phyloP scores from a whole-genome alignment of 1,140 invertebrate species.

The Heliconius melpomene region DNA sequence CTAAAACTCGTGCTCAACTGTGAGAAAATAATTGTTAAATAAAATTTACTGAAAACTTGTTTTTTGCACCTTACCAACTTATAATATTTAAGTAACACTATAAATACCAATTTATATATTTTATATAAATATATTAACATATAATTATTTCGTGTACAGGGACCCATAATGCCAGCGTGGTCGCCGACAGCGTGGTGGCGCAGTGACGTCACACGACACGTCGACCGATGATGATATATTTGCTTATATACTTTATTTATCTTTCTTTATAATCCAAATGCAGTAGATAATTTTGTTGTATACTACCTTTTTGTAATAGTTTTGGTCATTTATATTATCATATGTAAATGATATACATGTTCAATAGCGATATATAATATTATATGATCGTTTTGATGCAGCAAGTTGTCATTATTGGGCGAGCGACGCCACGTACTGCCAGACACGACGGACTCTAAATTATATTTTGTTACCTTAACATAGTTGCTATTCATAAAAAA shows the following conservation, averaged over 20 bases:
- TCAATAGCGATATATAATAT: neutral
- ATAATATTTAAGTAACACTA: neutral
- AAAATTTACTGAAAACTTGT: neutral
- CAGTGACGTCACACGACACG: constrained; percentile 17
- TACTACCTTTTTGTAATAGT: neutral
- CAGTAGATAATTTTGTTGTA: neutral
- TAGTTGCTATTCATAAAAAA: constrained; percentile 25
- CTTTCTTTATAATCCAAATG: neutral
- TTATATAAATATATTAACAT: constrained; percentile 13
- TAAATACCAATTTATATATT: neutral
- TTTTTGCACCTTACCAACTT: neutral
- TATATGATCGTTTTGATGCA: neutral
- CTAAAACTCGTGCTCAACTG: neutral
- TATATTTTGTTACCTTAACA: constrained; percentile 37
- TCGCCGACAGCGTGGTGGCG: constrained; percentile 21
- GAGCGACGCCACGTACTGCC: neutral
- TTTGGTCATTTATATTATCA: neutral
- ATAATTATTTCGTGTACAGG: constrained; percentile 26
- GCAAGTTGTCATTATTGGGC: neutral
- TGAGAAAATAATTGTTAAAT: neutral
- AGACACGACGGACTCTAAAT: constrained; percentile 14
- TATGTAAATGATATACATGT: neutral
- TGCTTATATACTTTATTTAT: neutral
- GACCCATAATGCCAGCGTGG: constrained; percentile 40
- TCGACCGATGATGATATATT: constrained; percentile 8